Evolutionary conservation across 2,113 vertebrate genomes (phyloP), one percentile per base, ranked within the genome.

Genomic region (Okapia johnstoni): DNA sequence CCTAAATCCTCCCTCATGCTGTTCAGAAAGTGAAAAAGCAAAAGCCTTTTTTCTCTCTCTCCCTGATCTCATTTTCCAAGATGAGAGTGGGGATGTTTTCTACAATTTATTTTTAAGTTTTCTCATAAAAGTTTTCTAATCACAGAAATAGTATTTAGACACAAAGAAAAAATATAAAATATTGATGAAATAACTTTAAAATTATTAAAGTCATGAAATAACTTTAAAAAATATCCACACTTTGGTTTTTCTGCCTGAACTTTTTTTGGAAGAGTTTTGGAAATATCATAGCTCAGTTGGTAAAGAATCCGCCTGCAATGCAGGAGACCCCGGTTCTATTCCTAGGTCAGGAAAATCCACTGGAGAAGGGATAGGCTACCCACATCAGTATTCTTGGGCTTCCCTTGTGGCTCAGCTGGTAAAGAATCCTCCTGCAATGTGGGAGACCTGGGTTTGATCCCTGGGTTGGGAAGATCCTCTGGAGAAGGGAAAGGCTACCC

Each of bases 21-120:
- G 21, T 76, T 84, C 48, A 92, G 23, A 90, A 85, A 58, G 15
- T 1, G 77, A 33, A 73, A 84, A 58, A 55, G 7, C 16, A 57
- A 77, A 50, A 15, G 15, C 2, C 12, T 28, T 61, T 55, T 25
- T 76, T 57, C 40, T 52, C 66, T 40, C 12, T 55, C 36, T 77
- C 43, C 46, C 76, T 66, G 80, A 87, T 92, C 60, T 94, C 77
- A 76, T 97, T 97, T 94, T 79, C 80, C 87, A 87, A 97, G 63
- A 92, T 90, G 94, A 86, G 70, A 84, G 17, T 63, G 50, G 4
- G 26, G 10, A 0, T 43, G 73, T 80, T 94, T 85, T 57, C n/a
- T 36, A 88, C 26, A 77, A 57, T 79, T 14, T 46, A 66, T 63
- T 94, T 93, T 85, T 83, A 3, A 57, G 50, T 92, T 76, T 97